Conservation (phyloP, 2,113 vertebrate species). For the Galeopterus variegatus region DNA sequence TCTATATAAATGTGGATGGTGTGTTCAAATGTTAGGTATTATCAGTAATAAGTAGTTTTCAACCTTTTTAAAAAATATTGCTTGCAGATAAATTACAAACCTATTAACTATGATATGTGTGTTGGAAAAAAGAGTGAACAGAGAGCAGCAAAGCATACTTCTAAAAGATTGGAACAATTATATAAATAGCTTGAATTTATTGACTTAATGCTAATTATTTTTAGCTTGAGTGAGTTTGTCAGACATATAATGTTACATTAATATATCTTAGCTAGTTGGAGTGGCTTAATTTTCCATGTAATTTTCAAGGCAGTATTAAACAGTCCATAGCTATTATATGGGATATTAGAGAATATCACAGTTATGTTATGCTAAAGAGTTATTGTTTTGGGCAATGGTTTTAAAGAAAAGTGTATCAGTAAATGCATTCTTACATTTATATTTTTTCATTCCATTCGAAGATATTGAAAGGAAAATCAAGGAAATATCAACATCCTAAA, state of each 20-base stretch:
- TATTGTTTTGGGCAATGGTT: conserved; percentile 27
- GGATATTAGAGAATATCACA: conserved; percentile 60
- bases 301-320: conserved; percentile 78
- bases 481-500: not conserved
- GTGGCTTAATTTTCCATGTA: conserved; percentile 81
- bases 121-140: conserved; percentile 58
- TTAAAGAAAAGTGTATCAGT: conserved; percentile 13
- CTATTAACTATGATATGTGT: conserved; percentile 51
- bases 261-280: conserved; percentile 74
- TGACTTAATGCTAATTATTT: conserved; percentile 81
- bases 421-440: conserved; percentile 11
- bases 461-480: conserved; percentile 37
- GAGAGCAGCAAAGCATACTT: conserved; percentile 59
- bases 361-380: conserved; percentile 43
- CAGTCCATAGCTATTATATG: conserved; percentile 49
- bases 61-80: not conserved
- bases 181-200: conserved; percentile 75
- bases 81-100: conserved; percentile 69
- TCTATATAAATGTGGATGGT: not conserved
- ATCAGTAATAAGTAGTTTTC: conserved; percentile 3
- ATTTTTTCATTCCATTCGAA: conserved; percentile 24
- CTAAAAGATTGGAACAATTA: conserved; percentile 72
- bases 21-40: not conserved
- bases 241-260: conserved; percentile 71
- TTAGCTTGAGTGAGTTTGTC: conserved; percentile 78